These are phyloP conservation scores for Rhizomys pruinosus DNA, from an alignment of 2,113 vertebrate genomes.

Conservation along the genomic window DNA sequence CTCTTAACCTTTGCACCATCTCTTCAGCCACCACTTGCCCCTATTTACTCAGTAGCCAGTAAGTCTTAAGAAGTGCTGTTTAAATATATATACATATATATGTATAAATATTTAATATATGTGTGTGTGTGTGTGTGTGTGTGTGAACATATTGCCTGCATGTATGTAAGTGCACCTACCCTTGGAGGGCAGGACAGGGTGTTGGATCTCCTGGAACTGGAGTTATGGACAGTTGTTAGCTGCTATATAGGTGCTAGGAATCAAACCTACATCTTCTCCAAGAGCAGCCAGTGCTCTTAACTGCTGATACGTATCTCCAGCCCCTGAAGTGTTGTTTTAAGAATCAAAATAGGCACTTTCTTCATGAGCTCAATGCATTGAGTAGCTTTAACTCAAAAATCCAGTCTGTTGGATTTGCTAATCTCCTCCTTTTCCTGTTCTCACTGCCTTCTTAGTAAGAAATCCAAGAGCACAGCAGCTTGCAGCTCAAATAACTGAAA, in stretches of 20 bases:
- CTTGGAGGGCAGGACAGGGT: too few relatives aligned
- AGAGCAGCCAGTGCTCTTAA: too few relatives aligned
- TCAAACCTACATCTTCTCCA: too few relatives aligned
- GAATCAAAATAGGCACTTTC: neutral
- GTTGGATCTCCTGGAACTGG: too few relatives aligned
- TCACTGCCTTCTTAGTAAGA: constrained; percentile 22
- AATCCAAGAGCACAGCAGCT: neutral
- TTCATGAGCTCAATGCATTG: neutral
- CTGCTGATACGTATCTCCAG: neutral
- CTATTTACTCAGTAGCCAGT: neutral
- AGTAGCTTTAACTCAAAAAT: constrained; percentile 34
- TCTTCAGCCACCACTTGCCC: neutral
- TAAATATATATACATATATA: too few relatives aligned
- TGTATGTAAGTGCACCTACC: too few relatives aligned
- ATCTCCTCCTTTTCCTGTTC: neutral
- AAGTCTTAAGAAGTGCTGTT: neutral
- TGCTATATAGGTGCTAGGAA: too few relatives aligned
- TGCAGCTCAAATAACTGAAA: constrained; percentile 19
- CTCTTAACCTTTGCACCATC: too few relatives aligned
- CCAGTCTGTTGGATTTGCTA: neutral
- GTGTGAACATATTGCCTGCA: too few relatives aligned
- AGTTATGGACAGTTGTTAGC: too few relatives aligned
- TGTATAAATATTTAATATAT: too few relatives aligned
- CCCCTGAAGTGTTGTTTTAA: neutral
- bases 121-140: too few relatives aligned